Percentiles rank a stretch among this genome's conserved stretches.
Evolutionary conservation across 2,888 invertebrate species (phyloP).

Genomic region (Torymus texanus): DNA sequence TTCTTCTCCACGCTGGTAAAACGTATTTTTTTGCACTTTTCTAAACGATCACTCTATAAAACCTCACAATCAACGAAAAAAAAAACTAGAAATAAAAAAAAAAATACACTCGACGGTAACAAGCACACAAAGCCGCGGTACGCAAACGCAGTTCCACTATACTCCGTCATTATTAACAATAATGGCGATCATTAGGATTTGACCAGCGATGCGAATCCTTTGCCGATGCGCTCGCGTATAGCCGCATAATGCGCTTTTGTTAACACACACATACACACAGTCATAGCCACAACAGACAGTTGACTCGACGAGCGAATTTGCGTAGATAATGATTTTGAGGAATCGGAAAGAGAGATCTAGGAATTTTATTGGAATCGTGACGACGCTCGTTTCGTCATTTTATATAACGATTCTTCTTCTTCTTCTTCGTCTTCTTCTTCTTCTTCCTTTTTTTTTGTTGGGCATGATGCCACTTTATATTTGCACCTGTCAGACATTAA

Average conservation of each 20-base stretch:
- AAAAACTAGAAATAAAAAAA: background rate
- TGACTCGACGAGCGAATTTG: background rate
- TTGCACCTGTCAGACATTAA: no score
- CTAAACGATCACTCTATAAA: conserved; percentile 41
- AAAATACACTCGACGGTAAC: background rate
- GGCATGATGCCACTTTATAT: no score
- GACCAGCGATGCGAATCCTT: conserved; percentile 33
- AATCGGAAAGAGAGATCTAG: conserved; percentile 13
- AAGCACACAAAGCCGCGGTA: background rate
- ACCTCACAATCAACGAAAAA: conserved; percentile 5
- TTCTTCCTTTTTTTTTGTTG: background rate
- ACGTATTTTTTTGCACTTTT: no score
- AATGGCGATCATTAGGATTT: conserved; percentile 49
- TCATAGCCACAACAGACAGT: no score
- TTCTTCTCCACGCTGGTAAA: no score
- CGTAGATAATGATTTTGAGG: conserved; percentile 31
- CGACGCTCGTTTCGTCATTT: conserved; percentile 26
- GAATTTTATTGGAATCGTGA: conserved; percentile 17
- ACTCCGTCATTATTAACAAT: conserved; percentile 23
- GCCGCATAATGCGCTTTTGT: background rate
- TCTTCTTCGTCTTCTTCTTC: background rate
- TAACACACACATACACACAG: no score
- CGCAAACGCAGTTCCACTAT: background rate
- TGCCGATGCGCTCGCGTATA: background rate
- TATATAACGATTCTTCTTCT: conserved; percentile 3